phyloP scores from a whole-genome alignment of 1,140 invertebrate species.

The Drosophila arizonae region DNA sequence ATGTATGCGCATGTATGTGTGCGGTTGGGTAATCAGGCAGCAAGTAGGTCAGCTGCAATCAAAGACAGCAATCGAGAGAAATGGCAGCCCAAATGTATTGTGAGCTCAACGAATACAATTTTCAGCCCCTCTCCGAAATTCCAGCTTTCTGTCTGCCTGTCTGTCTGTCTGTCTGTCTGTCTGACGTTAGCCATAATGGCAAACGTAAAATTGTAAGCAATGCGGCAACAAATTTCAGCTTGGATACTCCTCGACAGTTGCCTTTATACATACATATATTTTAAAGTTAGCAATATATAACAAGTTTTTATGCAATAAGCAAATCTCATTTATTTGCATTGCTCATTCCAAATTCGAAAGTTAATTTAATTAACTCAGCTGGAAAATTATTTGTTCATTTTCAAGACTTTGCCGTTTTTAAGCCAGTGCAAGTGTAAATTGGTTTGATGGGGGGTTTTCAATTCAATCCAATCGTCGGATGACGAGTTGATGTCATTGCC shows the following conservation, averaged over 20 bases:
- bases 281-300: not conserved
- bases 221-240: not conserved
- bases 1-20: constrained; percentile 10
- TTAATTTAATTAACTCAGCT: too few species aligned
- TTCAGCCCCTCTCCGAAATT: constrained; percentile 20
- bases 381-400: too few species aligned
- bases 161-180: too few species aligned
- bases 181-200: constrained; percentile 29
- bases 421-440: too few species aligned
- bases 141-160: not conserved
- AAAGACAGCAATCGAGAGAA: constrained; percentile 66
- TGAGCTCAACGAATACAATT: constrained; percentile 39
- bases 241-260: not conserved
- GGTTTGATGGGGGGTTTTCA: too few species aligned
- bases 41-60: constrained; percentile 74
- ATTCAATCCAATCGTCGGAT: too few species aligned
- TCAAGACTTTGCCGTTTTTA: too few species aligned
- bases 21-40: constrained; percentile 68
- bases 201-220: constrained; percentile 2
- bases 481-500: too few species aligned
- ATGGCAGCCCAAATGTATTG: constrained; percentile 71
- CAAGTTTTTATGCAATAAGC: not conserved
- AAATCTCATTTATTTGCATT: not conserved
- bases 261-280: too few species aligned
- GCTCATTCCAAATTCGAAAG: too few species aligned